Base-by-base conservation (phyloP, 2,797 vertebrate genomes). In the Perodicticus potto region DNA sequence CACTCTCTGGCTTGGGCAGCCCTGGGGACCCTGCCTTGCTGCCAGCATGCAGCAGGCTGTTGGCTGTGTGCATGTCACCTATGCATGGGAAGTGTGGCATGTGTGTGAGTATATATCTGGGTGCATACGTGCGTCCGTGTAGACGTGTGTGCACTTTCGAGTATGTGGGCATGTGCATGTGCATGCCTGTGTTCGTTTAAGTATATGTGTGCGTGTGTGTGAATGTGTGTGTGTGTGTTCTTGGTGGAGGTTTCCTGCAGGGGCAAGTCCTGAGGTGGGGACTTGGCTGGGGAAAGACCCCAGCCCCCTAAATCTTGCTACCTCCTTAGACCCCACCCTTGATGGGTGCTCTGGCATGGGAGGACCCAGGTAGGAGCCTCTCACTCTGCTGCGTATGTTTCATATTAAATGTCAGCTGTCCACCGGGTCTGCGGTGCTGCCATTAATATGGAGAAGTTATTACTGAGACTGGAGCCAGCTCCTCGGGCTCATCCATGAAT, bases 381-480 rank as follows among this genome's bases (percentile, higher is more conserved):
- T 74, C 1, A 4, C 45, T 85, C 10, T 67, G 76, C 90, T 57
- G 94, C 7, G 0, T 84, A 70, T 97, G 96, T 95, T 97, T 97
- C 32, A 43, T 90, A 82, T 96, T 95, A 97, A 97, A 97, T 93
- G 96, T 95, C 95, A 98, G 17, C 93, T 97, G 91, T 96, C 96
- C 84, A 82, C 87, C 19, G 70, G 78, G 63, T 27, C 97, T 93
- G 81, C 45, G 2, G 11, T 88, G 73, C 86, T 97, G 61, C 92
- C 94, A 96, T 97, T 96, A 95, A 98, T 98, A 96, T 89, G 90
- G 74, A 43, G 93, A 97, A 95, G 59, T 96, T 97, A 92, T 76
- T 97, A 94, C 91, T 3, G 22, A 83, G 94, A 83, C 80, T 80
- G 76, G 94, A 96, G 89, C 95, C 0, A n/a, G 80, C 86, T 96